Base-by-base conservation (phyloP, 2,888 invertebrate genomes). In the Pomacea canaliculata region DNA sequence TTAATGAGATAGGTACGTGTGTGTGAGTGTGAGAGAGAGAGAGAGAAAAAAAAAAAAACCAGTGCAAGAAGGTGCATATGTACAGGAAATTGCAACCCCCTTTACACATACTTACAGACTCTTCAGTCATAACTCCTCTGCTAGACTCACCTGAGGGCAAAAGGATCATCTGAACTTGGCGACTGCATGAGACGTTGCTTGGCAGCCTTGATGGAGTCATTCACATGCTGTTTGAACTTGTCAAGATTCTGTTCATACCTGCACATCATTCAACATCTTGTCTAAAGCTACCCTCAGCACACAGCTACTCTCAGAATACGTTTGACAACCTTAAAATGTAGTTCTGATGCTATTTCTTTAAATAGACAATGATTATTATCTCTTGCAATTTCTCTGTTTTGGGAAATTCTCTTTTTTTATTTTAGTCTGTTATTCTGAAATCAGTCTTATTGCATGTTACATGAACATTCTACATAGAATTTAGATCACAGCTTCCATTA, bases 111-210 rank as follows among this genome's bases (percentile, higher is more conserved):
- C 16, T 23, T 23, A 23, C 23, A 23, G 23, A 19, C 18, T 2
- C 16, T 60, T 60, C n/a, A 7, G 16, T 60, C n/a, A 60, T 7
- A 60, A 60, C n/a, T 60, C n/a, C n/a, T 60, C n/a, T 18, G 16
- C n/a, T 60, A n/a, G 16, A 60, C 81, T 79, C 81, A 90, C 90
- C 87, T 86, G 83, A 96, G 94, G 87, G 95, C 95, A 92, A 97
- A 96, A 78, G 95, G 94, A 91, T 97, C 97, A 82, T 95, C 95
- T 71, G 93, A 93, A 4, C 82, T 83, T 80, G 96, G 94, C 72
- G 94, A 93, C 89, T 96, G 95, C 91, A 95, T 96, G 60, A 96
- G 91, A 84, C 93, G 94, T 79, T 94, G 94, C 86, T 94, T 93
- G 90, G 95, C 96, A 37, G 92, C 88, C 82, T 93, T 92, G 8